Evolutionary conservation across 2,113 vertebrate species (phyloP).

Genomic region (Poeciliopsis retropinna): DNA sequence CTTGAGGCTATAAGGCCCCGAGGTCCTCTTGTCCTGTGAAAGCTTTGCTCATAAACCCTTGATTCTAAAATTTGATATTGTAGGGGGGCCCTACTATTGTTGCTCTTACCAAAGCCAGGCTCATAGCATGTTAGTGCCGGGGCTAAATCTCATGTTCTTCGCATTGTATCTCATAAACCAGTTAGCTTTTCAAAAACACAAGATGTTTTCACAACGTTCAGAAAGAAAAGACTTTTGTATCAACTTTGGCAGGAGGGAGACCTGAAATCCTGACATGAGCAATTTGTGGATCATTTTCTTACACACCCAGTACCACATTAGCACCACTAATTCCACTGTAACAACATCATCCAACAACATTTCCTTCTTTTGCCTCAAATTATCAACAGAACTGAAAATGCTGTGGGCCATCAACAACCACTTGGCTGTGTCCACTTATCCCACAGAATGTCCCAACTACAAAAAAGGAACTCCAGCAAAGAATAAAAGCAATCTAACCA

Average conservation of each 20-base stretch:
- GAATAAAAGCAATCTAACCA: constrained; percentile 72
- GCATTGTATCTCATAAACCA: constrained; percentile 74
- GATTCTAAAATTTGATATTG: constrained; percentile 81
- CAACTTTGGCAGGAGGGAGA: constrained; percentile 33
- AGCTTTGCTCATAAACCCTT: constrained; percentile 80
- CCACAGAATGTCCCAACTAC: constrained; percentile 39
- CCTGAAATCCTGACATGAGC: constrained; percentile 25
- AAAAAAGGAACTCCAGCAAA: constrained; percentile 67
- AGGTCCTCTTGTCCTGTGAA: constrained; percentile 78
- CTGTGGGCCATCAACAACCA: constrained; percentile 46
- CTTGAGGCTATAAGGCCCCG: constrained; percentile 77
- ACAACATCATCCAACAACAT: constrained; percentile 2
- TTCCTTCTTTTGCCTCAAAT: constrained; percentile 18
- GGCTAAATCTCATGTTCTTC: constrained; percentile 77
- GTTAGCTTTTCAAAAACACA: constrained; percentile 76
- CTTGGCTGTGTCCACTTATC: constrained; percentile 26
- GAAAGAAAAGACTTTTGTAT: constrained; percentile 59
- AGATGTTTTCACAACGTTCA: constrained; percentile 68
- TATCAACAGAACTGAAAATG: constrained; percentile 30
- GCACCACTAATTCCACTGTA: constrained; percentile 1
- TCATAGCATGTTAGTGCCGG: constrained; percentile 57
- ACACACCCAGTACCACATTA: constrained; percentile 8
- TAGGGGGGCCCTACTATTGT: constrained; percentile 65
- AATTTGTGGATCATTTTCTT: constrained; percentile 35
- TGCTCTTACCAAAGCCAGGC: constrained; percentile 56